These are phyloP conservation scores for Tipula lateralis DNA, from an alignment of 2,888 invertebrate species.

Conservation along the genomic window DNA sequence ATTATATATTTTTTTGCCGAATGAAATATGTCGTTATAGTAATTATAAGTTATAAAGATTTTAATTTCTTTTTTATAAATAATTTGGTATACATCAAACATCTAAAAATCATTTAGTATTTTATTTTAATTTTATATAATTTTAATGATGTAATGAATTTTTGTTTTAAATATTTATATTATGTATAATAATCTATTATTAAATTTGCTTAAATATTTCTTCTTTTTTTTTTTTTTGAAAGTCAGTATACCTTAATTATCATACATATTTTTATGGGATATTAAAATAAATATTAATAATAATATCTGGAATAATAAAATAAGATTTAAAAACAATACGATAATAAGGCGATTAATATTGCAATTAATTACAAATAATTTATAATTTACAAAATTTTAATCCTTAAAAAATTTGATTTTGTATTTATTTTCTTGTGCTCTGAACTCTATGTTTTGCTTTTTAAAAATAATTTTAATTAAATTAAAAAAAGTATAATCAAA, in stretches of 20 bases:
- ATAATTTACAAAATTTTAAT: not conserved
- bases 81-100: conserved; percentile 27
- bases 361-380: not conserved
- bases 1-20: conserved; percentile 24
- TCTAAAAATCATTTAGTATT: conserved; percentile 25
- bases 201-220: not conserved
- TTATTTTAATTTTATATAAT: conserved; percentile 25
- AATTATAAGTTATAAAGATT: conserved; percentile 21
- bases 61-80: conserved; percentile 12
- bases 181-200: not conserved
- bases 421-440: not conserved
- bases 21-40: not conserved
- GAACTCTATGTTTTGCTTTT: conserved; percentile 9
- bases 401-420: not conserved
- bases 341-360: conserved; percentile 1
- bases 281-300: not conserved
- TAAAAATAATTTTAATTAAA: not conserved
- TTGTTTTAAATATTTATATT: not conserved
- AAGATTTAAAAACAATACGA: not conserved
- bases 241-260: conserved; percentile 15
- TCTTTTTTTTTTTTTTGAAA: not conserved
- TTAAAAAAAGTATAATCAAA: not conserved
- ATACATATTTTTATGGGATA: not conserved
- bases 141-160: conserved; percentile 20
- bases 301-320: not conserved